Percentiles rank a stretch among this genome's conserved stretches.
Evolutionary conservation across 2,888 invertebrate genomes (phyloP).

Genomic region (Caenorhabditis wallacei): DNA sequence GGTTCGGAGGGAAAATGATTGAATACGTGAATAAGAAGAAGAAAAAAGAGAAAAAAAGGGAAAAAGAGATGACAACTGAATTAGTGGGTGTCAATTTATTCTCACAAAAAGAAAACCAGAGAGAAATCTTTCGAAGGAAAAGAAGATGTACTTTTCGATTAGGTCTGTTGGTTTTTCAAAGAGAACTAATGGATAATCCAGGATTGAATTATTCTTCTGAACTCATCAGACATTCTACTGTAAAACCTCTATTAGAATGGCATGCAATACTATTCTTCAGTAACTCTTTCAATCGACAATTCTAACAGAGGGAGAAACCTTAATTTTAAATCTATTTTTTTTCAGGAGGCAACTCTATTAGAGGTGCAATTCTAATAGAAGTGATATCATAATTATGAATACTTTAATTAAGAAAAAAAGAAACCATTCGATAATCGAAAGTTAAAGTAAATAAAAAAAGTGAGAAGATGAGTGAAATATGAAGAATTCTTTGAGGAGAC

Average conservation of each 20-base stretch:
- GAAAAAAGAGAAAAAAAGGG: neutral
- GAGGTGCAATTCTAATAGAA: no score
- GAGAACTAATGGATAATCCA: no score
- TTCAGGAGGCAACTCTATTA: no score
- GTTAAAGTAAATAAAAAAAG: neutral
- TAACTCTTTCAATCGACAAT: no score
- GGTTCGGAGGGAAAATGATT: neutral
- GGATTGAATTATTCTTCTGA: no score
- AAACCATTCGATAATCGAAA: neutral
- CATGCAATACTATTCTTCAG: no score
- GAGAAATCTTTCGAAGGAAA: neutral
- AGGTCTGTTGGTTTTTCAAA: neutral
- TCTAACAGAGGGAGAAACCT: no score
- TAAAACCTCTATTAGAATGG: no score
- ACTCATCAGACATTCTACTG: no score
- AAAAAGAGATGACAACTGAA: neutral
- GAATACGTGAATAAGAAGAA: slow-evolving; percentile 15
- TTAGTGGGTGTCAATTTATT: slow-evolving; percentile 21
- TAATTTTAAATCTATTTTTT: no score
- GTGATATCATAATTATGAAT: no score
- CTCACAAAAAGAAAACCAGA: neutral
- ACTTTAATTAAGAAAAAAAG: neutral
- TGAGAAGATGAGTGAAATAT: slow-evolving; percentile 12
- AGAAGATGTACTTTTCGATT: neutral
- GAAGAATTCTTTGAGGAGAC: slow-evolving; percentile 18